Evolutionary conservation across 2,888 invertebrate genomes (phyloP).

Genomic region (Syrphus vitripennis): DNA sequence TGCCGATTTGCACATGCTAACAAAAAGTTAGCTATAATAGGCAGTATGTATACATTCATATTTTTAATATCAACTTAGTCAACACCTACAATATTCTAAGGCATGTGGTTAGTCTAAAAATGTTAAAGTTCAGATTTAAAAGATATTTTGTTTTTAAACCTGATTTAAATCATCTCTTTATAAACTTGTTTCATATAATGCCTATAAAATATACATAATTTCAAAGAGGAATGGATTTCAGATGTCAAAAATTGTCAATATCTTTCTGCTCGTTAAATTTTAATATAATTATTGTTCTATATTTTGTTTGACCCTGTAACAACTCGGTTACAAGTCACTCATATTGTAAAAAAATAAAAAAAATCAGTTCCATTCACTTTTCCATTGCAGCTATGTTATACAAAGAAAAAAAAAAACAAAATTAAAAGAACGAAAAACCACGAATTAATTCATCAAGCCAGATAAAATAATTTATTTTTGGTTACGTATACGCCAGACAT

Average conservation of each 20-base stretch:
- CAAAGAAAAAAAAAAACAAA: neutral
- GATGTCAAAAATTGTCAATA: neutral
- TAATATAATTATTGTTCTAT: neutral
- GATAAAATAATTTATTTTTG: conserved; percentile 18
- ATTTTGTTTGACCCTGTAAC: conserved; percentile 33
- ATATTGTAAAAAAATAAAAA: conserved; percentile 19
- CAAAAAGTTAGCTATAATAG: neutral
- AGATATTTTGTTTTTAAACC: neutral
- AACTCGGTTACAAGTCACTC: neutral
- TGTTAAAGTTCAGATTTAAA: conserved; percentile 19
- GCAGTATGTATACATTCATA: neutral
- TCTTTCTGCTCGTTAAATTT: neutral
- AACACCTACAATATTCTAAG: neutral
- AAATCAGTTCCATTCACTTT: conserved; percentile 44
- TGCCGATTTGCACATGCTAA: neutral
- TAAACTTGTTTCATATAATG: neutral
- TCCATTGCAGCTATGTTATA: neutral
- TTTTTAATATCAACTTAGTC: too few species aligned
- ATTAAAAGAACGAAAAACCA: neutral
- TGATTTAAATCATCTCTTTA: neutral
- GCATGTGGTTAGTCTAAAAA: neutral
- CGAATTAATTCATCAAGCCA: conserved; percentile 27
- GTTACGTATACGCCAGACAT: conserved; percentile 62
- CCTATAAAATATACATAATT: neutral
- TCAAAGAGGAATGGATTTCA: neutral